Evolutionary conservation across 2,797 vertebrate species (phyloP).

Genomic region (Kryptopterus vitreolus): DNA sequence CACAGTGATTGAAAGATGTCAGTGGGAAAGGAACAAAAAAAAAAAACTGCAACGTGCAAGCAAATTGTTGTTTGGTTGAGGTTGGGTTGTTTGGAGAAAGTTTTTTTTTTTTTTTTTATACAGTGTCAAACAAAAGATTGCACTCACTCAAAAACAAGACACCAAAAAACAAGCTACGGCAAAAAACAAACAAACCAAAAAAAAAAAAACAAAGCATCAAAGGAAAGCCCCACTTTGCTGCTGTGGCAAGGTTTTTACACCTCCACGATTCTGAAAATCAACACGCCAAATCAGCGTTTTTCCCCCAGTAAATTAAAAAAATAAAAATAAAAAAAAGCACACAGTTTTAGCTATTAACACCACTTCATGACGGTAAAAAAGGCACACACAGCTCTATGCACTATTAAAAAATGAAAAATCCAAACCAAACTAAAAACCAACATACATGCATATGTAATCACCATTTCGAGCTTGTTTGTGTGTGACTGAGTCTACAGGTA

Average conservation of each 20-base stretch:
- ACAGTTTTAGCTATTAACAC: conserved; percentile 97
- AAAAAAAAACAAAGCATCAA: conserved; percentile 76
- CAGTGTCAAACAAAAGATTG: conserved; percentile 70
- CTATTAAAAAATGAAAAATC: conserved; percentile 76
- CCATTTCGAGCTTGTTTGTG: conserved; percentile 97
- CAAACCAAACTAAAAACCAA: conserved; percentile 79
- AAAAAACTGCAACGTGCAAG: conserved; percentile 63
- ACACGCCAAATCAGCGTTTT: conserved; percentile 78
- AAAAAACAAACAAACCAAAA: conserved; percentile 74
- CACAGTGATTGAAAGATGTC: conserved; percentile 26
- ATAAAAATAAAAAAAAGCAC: conserved; percentile 94
- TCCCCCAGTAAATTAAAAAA: conserved; percentile 78
- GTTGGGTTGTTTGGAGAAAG: conserved; percentile 23
- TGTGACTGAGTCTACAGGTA: conserved; percentile 94
- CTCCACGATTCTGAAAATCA: conserved; percentile 78
- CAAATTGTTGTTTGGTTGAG: conserved; percentile 55
- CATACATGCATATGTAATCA: conserved; percentile 99
- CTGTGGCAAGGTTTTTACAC: conserved; percentile 70
- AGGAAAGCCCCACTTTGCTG: conserved; percentile 69
- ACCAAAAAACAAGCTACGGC: conserved; percentile 82
- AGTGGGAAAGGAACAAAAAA: conserved; percentile 22
- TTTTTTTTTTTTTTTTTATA: conserved; percentile 46
- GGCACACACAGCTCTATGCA: conserved; percentile 95
- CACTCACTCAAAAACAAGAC: conserved; percentile 72
- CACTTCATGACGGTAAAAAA: conserved; percentile 93